Evolutionary conservation across 53 echinoderm and acorn worm species (phyloP), one percentile per base, ranked within the genome.

Genomic region (Echinarachnius parma): DNA sequence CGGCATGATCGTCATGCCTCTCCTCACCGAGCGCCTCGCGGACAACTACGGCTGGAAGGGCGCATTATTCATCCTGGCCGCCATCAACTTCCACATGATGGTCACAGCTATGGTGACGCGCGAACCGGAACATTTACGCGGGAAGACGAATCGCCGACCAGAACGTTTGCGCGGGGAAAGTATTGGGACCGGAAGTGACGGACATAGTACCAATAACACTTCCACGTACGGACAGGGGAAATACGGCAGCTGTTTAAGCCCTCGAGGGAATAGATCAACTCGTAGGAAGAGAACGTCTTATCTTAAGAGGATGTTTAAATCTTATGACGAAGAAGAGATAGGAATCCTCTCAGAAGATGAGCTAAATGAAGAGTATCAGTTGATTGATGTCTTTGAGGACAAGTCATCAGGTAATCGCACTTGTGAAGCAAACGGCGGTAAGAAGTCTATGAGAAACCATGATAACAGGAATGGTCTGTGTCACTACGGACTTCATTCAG

Each of bases 1-100:
- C 7, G 82, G 82, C 5, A 75, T 82, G 64, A 82, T 82, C 57
- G 29, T 64, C 15, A 39, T 53, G n/a, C 82, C 82, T 15, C 60
- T 75, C 8, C 10, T 82, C 16, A 64, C 64, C 4, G 82, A 82
- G 15, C 27, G 31, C 23, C 22, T 82, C 0, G 16, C 24, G 0
- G 45, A 28, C 9, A 1, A 21, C 18, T 75, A 61, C 46, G 82
- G 82, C 7, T 82, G 82, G 82, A 62, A 64, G 9, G 82, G 82
- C 32, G 62, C 75, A 22, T 44, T 82, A 42, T 28, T 82, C 16
- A 37, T 82, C 46, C 30, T 62, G 4, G 82, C 62, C 5, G 82
- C 82, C 57, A 27, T 52, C 45, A 55, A 34, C 62, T 62, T 29
- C 32, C 53, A 82, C 34, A 45, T 75, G 35, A 44, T 49, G 49